Percentiles rank a stretch among this genome's conserved stretches.
Evolutionary conservation across 2,797 vertebrate genomes (phyloP).

Genomic region (Nannoperca obscura): DNA sequence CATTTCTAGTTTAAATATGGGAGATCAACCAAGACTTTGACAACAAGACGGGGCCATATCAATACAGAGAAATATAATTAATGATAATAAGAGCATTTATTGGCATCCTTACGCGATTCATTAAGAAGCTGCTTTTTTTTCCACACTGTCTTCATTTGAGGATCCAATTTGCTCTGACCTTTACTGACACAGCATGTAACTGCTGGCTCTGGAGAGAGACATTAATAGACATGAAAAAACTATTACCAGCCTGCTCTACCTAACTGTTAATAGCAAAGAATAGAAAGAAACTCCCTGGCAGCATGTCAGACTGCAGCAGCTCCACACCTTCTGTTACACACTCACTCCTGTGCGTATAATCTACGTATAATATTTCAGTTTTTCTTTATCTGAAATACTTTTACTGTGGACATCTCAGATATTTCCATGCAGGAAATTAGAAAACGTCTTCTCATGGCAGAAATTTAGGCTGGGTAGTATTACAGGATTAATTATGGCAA

Average conservation of each 20-base stretch:
- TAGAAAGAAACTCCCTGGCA: slow-evolving; percentile 45
- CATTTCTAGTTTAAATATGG: slow-evolving; percentile 45
- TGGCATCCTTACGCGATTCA: slow-evolving; percentile 74
- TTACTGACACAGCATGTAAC: slow-evolving; percentile 82
- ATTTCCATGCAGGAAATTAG: slow-evolving; percentile 62
- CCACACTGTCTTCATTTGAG: slow-evolving; percentile 74
- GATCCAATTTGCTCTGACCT: slow-evolving; percentile 82
- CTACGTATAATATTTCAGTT: slow-evolving; percentile 40
- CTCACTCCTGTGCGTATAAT: slow-evolving; percentile 40
- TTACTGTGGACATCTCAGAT: slow-evolving; percentile 56
- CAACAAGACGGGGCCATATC: slow-evolving; percentile 76
- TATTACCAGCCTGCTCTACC: slow-evolving; percentile 69
- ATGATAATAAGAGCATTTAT: slow-evolving; percentile 86
- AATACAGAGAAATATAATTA: slow-evolving; percentile 81
- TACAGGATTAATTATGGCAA: slow-evolving; percentile 64
- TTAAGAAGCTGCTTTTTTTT: slow-evolving; percentile 75
- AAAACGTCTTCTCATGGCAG: slow-evolving; percentile 46
- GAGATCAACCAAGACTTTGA: slow-evolving; percentile 52
- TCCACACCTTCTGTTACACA: slow-evolving; percentile 34
- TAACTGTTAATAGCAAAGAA: slow-evolving; percentile 70
- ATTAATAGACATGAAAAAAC: slow-evolving; percentile 80
- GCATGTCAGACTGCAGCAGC: slow-evolving; percentile 58
- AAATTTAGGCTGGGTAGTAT: slow-evolving; percentile 61
- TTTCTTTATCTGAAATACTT: slow-evolving; percentile 61
- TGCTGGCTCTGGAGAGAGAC: slow-evolving; percentile 76